Conservation (phyloP, 2,113 vertebrate genomes). For the human (Homo sapiens) region GRCh38 chr3:191332501-191333000, state of each 20-base stretch:
- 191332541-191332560: not conserved
- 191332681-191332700: conserved; percentile 17
- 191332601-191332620: not conserved
- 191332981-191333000: not conserved
- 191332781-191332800: not conserved
- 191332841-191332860: not conserved
- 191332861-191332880: not conserved
- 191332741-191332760: not conserved
- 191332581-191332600: not conserved
- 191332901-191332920: not conserved
- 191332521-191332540: not conserved
- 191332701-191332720: not conserved
- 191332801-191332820: not conserved
- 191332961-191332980: not conserved
- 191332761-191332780: not conserved
- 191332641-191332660: not conserved
- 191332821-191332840: not conserved
- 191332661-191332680: not conserved
- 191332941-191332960: not conserved
- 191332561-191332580: not conserved
- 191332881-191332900: not conserved
- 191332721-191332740: not conserved
- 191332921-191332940: not conserved
- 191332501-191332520: conserved; percentile 17
- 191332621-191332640: not conserved